Conservation (phyloP, 2,113 vertebrate genomes). For the Opisthocomus hoazin region DNA sequence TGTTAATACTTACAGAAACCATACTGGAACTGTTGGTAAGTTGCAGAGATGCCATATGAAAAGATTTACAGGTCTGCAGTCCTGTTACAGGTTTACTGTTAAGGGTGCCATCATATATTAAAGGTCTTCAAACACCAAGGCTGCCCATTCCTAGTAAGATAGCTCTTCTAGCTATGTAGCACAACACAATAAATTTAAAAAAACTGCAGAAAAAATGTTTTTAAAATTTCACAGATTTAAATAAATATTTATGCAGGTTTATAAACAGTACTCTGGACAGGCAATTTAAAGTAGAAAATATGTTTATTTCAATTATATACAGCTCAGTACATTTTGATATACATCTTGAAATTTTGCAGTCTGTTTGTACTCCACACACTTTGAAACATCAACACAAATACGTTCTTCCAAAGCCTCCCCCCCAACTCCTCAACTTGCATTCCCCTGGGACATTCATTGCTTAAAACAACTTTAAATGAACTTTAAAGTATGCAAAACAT, state of each 20-base stretch:
- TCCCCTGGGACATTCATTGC: background rate
- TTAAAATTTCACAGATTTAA: background rate
- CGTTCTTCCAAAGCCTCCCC: background rate
- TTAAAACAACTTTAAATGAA: background rate
- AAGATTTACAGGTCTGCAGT: background rate
- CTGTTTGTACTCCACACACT: background rate
- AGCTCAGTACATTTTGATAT: conserved; percentile 26
- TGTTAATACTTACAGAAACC: conserved; percentile 15
- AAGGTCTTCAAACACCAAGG: background rate
- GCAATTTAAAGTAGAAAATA: conserved; percentile 46
- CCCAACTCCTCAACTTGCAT: background rate
- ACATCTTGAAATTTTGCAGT: conserved; percentile 7
- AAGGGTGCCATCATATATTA: background rate
- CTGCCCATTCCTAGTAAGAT: background rate
- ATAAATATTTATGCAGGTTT: background rate
- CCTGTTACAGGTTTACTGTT: background rate
- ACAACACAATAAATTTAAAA: background rate
- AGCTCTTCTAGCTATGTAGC: background rate
- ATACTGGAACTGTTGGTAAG: background rate
- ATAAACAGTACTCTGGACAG: conserved; percentile 54
- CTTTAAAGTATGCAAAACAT: conserved; percentile 36
- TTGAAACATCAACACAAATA: conserved; percentile 38
- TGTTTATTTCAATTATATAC: conserved; percentile 71
- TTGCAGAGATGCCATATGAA: background rate
- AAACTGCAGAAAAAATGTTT: background rate